Base-by-base conservation (phyloP, 2,113 vertebrate genomes). In the Neodontobutis hainanensis region DNA sequence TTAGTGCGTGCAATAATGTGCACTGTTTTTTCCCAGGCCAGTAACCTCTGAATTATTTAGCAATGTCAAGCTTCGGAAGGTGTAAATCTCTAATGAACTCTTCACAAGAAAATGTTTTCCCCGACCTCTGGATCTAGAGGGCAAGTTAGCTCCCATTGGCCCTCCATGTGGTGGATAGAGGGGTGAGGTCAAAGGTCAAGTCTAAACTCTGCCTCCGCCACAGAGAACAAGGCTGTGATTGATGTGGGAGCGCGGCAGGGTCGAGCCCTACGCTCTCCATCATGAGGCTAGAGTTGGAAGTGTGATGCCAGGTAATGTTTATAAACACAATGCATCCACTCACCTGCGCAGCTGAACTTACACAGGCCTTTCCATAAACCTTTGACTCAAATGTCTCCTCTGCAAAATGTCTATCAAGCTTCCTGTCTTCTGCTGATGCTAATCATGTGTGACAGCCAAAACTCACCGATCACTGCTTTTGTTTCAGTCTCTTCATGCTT, bases 391-490 rank as follows among this genome's bases (percentile, higher is more conserved):
- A 16, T 72, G 49, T 64, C 65, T 51, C 59, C 44, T 61, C 47
- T 43, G 46, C 19, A 61, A 67, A 69, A 64, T 78, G 74, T 82
- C 82, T 80, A 79, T 87, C 82, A 75, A 74, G 87, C 80, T 73
- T 45, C 52, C 68, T 36, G 70, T 72, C 67, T 53, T 34, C 34
- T 0, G 50, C 61, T 76, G 72, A 86, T 51, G 49, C 68, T 85
- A 62, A 88, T 86, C 82, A 84, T 68, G 55, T 62, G 69, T 77
- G 88, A 86, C 86, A 85, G 78, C 56, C 45, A 62, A 81, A 81
- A 77, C 63, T 65, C 68, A 36, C 56, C 16, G 3, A 47, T 76
- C 78, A 11, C 42, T 73, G 15, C 59, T 52, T 77, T 16, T 72
- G 40, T 68, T 70, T 69, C 56, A 40, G 61, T 48, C 81, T 67